Evolutionary conservation across 2,113 vertebrate genomes (phyloP).

Genomic region (Dicentrarchus labrax): DNA sequence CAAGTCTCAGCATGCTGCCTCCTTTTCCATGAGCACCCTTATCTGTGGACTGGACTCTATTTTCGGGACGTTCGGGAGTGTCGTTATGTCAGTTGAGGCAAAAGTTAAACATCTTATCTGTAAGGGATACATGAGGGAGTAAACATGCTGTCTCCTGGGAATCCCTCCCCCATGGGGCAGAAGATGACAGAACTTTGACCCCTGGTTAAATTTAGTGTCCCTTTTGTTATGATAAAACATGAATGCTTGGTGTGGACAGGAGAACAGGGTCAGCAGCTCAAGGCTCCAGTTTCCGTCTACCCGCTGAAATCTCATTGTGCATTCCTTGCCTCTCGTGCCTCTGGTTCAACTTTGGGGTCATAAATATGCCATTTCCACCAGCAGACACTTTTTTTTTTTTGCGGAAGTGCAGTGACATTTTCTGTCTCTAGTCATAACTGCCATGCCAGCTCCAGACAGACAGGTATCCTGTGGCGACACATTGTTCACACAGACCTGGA

Average conservation of each 20-base stretch:
- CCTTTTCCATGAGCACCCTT: not conserved
- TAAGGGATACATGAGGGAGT: constrained; percentile 13
- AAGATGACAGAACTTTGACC: constrained; percentile 49
- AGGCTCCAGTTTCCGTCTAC: constrained; percentile 65
- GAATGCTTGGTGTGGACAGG: constrained; percentile 43
- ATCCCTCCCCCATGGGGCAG: constrained; percentile 22
- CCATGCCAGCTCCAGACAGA: constrained; percentile 56
- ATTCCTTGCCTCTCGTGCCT: constrained; percentile 14
- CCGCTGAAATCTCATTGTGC: constrained; percentile 65
- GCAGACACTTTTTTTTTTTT: constrained; percentile 5
- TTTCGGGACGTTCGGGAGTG: constrained; percentile 25
- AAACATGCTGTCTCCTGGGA: constrained; percentile 32
- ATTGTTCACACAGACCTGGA: constrained; percentile 53
- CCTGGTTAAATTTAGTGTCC: constrained; percentile 57
- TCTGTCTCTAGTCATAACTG: constrained; percentile 50
- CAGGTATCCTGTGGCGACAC: constrained; percentile 65
- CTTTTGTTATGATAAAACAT: constrained; percentile 72
- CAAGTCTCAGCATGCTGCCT: constrained; percentile 3
- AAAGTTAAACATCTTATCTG: constrained; percentile 51
- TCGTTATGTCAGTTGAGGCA: constrained; percentile 32
- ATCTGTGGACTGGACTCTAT: constrained; percentile 41
- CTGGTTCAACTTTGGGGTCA: constrained; percentile 41
- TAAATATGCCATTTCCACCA: constrained; percentile 67
- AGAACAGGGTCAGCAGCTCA: constrained; percentile 59
- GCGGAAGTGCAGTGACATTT: constrained; percentile 45